phyloP scores from a whole-genome alignment of 2,888 invertebrate species.

The Cancer borealis region DNA sequence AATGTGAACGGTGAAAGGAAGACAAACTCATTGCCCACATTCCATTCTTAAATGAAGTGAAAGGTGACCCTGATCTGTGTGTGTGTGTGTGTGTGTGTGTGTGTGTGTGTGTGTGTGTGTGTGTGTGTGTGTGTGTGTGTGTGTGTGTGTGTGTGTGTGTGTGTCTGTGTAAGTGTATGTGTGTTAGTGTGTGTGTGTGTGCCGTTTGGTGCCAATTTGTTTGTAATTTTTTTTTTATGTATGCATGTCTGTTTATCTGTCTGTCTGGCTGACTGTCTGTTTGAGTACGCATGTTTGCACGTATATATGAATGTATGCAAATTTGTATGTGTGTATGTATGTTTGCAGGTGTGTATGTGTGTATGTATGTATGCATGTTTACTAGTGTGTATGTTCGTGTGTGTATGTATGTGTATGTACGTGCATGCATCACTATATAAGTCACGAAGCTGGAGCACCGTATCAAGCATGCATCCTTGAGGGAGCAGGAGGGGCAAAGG shows the following conservation, averaged over 20 bases:
- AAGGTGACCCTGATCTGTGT: constrained; percentile 35
- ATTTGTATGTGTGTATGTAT: too few species aligned
- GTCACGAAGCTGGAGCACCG: neutral
- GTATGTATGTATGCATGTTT: neutral
- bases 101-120: constrained; percentile 50
- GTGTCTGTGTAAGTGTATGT: neutral
- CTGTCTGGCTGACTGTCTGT: neutral
- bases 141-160: constrained; percentile 30
- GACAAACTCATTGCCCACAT: constrained; percentile 20
- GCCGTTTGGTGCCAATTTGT: neutral
- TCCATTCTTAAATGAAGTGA: constrained; percentile 26
- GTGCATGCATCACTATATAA: neutral
- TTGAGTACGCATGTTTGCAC: neutral
- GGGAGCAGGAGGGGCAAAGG: neutral
- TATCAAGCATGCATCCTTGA: neutral
- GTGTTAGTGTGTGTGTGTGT: neutral
- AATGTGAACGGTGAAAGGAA: constrained; percentile 36
- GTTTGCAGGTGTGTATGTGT: neutral
- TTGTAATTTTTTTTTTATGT: neutral
- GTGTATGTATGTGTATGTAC: neutral
- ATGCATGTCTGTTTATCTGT: neutral
- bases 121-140: constrained; percentile 47
- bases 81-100: constrained; percentile 44
- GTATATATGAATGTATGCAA: neutral
- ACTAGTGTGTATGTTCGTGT: neutral